Base-by-base conservation (phyloP, 2,113 vertebrate species). In the Micromys minutus region DNA sequence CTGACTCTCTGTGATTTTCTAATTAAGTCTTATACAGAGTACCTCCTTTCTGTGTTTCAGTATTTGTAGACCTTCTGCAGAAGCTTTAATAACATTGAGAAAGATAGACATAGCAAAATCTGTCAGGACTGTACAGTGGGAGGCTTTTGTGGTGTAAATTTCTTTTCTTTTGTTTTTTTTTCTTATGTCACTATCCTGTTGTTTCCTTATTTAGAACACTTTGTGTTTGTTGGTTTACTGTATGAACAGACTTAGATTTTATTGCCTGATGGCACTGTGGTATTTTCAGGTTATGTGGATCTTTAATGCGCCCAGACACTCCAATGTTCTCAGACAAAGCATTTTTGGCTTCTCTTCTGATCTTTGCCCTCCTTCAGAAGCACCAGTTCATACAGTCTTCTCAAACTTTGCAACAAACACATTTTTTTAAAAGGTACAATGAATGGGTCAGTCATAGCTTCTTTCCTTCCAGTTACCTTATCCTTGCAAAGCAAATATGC, bases 1-100 rank as follows among this genome's bases (percentile, higher is more conserved):
- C 12, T 79, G 21, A 50, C 16, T 90, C 36, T 74, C 84, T 79
- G 10, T 67, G 90, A 72, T 63, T 85, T 95, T 92, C 87, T 94
- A 95, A 90, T 75, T 77, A 57, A 65, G 84, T 1, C 3, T 80
- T 55, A 69, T 16, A 36, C 24, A 94, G 15, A 92, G 8, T 9
- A 55, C 45, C 93, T 94, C 89, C 45, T 91, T 95, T 92, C n/a
- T 29, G 42, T 34, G 36, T 47, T 52, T 26, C 12, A 75, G 34
- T 47, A 52, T 81, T 15, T 77, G 3, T 55, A 34, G 52, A 71
- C 17, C 24, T 74, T 24, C n/a, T 74, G 11, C 39, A 4, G 6
- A 83, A 75, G 5, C 72, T 95, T 77, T 21, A 63, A 61, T 85
- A 50, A 3, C 12, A 19, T 74, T 87, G 87, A 80, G 22, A 92